phyloP scores from a whole-genome alignment of 2,113 vertebrate species.

The Rhea pennata region DNA sequence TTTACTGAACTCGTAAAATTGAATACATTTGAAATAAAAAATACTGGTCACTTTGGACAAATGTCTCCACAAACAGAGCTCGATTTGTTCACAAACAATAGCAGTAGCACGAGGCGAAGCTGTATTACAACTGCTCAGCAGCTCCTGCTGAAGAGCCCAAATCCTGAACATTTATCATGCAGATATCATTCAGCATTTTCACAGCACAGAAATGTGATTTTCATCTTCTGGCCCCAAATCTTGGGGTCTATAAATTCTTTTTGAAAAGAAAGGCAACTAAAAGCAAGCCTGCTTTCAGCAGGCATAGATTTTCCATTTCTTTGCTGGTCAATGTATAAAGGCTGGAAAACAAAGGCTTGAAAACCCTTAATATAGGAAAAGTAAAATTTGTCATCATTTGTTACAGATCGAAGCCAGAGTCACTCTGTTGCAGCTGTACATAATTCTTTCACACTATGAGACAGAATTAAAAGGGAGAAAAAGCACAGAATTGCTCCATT shows the following conservation, averaged over 20 bases:
- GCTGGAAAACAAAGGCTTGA: not conserved
- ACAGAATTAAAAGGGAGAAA: not conserved
- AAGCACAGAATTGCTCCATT: accelerated
- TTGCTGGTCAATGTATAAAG: not conserved
- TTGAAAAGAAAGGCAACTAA: not conserved
- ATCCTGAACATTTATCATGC: not conserved
- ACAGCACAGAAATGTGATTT: not conserved
- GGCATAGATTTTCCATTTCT: not conserved
- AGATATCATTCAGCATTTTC: not conserved
- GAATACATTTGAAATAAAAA: not conserved
- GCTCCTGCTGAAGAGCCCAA: not conserved
- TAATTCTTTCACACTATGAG: not conserved
- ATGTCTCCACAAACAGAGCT: not conserved
- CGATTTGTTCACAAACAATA: not conserved
- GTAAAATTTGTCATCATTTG: not conserved
- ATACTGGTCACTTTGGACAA: not conserved
- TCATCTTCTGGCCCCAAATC: not conserved
- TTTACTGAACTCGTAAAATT: not conserved
- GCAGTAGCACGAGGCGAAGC: not conserved
- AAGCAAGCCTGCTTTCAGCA: not conserved
- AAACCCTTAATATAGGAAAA: not conserved
- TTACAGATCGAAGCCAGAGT: not conserved
- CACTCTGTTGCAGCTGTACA: not conserved
- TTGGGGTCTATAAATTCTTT: not conserved
- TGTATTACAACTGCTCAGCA: not conserved